phyloP scores from a whole-genome alignment of 2,797 vertebrate species.

The Falco columbarius region DNA sequence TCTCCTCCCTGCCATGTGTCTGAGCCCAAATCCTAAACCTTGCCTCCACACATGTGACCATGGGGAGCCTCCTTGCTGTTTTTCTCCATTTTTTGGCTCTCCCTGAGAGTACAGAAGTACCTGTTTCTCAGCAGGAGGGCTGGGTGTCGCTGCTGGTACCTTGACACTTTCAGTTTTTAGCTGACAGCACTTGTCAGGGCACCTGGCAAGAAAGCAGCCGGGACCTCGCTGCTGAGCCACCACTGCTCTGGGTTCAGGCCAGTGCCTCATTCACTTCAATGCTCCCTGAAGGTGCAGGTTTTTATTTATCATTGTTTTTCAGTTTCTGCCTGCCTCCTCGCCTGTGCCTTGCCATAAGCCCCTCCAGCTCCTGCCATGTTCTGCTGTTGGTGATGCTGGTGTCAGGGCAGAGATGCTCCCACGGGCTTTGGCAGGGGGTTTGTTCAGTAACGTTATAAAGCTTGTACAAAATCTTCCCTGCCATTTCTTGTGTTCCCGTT shows the following conservation, averaged over 20 bases:
- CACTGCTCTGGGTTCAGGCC: background rate
- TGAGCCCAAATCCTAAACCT: background rate
- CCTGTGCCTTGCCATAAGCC: background rate
- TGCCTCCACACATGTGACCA: background rate
- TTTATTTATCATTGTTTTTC: background rate
- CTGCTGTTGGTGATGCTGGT: rapidly evolving
- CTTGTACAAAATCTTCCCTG: background rate
- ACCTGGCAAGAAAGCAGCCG: background rate
- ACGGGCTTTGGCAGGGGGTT: rapidly evolving
- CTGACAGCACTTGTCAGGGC: rapidly evolving
- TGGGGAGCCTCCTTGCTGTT: rapidly evolving
- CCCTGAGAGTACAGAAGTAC: background rate
- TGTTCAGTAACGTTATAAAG: background rate
- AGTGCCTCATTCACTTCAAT: rapidly evolving
- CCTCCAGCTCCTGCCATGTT: background rate
- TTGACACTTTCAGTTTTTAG: rapidly evolving
- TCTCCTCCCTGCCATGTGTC: rapidly evolving
- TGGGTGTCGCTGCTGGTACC: rapidly evolving
- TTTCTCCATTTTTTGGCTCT: background rate
- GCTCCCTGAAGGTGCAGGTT: background rate
- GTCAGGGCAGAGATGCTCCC: background rate
- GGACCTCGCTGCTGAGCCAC: rapidly evolving
- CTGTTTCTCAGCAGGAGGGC: rapidly evolving
- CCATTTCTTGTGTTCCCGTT: background rate
- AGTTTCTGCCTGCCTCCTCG: rapidly evolving